Conservation (phyloP, 2,888 invertebrate species). For the Stenichneumon culpator region DNA sequence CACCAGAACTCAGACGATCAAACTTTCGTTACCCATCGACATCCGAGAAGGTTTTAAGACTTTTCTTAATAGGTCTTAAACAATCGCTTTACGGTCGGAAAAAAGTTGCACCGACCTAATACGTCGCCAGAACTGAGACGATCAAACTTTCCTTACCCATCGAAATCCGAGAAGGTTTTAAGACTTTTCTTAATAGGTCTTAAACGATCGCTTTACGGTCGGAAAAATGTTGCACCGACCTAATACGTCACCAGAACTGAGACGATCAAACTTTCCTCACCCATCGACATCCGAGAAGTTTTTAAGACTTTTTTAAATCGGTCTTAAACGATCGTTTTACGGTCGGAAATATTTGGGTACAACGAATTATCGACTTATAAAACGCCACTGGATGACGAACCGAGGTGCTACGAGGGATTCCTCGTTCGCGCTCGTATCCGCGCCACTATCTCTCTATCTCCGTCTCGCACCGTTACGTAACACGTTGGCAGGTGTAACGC, state of each 20-base stretch:
- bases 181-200: not conserved
- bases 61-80: not conserved
- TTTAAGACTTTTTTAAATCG: not conserved
- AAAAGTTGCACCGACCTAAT: too few relatives aligned
- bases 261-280: not conserved
- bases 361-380: not conserved
- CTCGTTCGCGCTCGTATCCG: not conserved
- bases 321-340: not conserved
- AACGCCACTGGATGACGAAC: not conserved
- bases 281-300: not conserved
- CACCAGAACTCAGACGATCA: not conserved
- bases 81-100: not conserved
- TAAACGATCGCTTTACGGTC: not conserved
- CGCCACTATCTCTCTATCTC: conserved; percentile 15
- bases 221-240: not conserved
- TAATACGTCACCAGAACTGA: not conserved
- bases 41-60: not conserved
- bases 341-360: not conserved
- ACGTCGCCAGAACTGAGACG: not conserved
- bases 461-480: conserved; percentile 47
- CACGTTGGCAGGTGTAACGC: conserved; percentile 64
- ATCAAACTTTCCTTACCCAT: not conserved
- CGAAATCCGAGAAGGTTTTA: not conserved
- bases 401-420: not conserved
- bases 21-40: not conserved